These are phyloP conservation scores for Burhinus oedicnemus DNA, from an alignment of 2,113 vertebrate species.

Conservation along the genomic window DNA sequence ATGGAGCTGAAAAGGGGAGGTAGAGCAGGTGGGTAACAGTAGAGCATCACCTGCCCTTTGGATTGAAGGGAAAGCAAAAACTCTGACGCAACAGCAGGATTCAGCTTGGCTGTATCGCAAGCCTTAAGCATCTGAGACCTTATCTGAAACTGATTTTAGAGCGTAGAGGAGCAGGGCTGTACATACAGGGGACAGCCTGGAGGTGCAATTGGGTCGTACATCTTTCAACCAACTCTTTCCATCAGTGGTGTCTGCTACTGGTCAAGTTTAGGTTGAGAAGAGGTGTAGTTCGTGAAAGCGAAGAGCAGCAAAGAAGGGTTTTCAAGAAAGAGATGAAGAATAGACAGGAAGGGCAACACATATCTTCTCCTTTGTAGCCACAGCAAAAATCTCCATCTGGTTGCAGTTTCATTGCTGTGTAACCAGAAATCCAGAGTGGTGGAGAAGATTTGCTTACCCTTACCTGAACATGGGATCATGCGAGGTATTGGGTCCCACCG, in stretches of 20 bases:
- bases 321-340: not conserved
- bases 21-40: not conserved
- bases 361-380: not conserved
- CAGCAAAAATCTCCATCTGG: not conserved
- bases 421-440: not conserved
- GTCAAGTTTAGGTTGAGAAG: not conserved
- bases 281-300: not conserved
- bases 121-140: not conserved
- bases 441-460: not conserved
- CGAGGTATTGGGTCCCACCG: not conserved
- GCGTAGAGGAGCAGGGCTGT: not conserved
- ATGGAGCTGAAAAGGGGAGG: not conserved
- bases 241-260: not conserved
- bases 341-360: not conserved
- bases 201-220: not conserved
- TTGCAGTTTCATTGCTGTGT: not conserved
- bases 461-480: slow-evolving; percentile 41
- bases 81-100: not conserved
- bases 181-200: not conserved
- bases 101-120: not conserved
- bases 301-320: not conserved
- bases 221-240: not conserved
- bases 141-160: not conserved
- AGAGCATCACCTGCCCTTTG: not conserved
- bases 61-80: not conserved